Percentiles rank a stretch among this genome's conserved stretches.
Conservation (phyloP, 2,113 vertebrate species). For the rat (Rattus norvegicus) region GRCr8 NC_086028.1:21189001-21189500, state of each 20-base stretch:
- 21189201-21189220: background rate
- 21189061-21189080: background rate
- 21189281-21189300: background rate
- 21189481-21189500: background rate
- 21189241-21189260: background rate
- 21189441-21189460: background rate
- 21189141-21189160: background rate
- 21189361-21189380: background rate
- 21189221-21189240: background rate
- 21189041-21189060: accelerated
- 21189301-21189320: background rate
- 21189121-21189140: background rate
- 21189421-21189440: background rate
- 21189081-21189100: background rate
- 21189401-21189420: background rate
- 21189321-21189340: background rate
- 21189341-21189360: background rate
- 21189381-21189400: background rate
- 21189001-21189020: background rate
- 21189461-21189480: background rate
- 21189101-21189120: background rate
- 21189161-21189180: background rate
- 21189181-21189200: background rate
- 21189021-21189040: no score
- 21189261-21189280: background rate